Base-by-base conservation (phyloP, 1,140 invertebrate genomes). In the Adoxophyes honmai region DNA sequence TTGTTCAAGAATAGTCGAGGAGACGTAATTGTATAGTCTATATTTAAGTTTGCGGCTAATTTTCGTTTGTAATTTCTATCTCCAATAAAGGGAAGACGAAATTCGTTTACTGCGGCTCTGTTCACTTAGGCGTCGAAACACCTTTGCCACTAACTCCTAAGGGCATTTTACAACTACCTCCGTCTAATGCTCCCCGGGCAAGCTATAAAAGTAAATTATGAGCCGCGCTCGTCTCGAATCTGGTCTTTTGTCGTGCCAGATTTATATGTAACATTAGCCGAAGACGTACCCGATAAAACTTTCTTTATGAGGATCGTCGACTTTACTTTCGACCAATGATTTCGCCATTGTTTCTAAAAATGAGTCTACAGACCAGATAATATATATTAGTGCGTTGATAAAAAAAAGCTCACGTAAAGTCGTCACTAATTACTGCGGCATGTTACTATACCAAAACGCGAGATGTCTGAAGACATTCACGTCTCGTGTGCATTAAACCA, bases 121-220 rank as follows among this genome's bases (percentile, higher is more conserved):
- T 48, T 21, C 1, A 28, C n/a, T 10, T 48, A 48, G 16, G 42
- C 18, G 18, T 48, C 42, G 18, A 48, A 48, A 10, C 18, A 48
- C 42, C 42, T 48, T 21, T n/a, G 42, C 10, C 42, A 48, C 21
- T 48, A 48, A 21, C 42, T 48, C 21, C 18, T 48, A 9, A 11
- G 42, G 42, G 18, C 18, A 48, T 48, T 48, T 48, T 48, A 48
- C 42, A 48, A 48, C 42, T 38, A 38, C 36, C 36, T 48, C 42
- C 18, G 10, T 13, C 16, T 48, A 48, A 48, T 48, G 42, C 18
- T 48, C 42, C 42, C 18, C 42, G 42, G 42, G 42, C 42, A 48
- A 48, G 42, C 42, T 48, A 48, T 48, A 48, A 48, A 48, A 48
- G 42, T 48, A 48, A 48, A 48, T 48, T 48, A 48, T 48, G 42